Evolutionary conservation across 2,797 vertebrate genomes (phyloP), one percentile per base, ranked within the genome.

Genomic region (Bufotes viridis): DNA sequence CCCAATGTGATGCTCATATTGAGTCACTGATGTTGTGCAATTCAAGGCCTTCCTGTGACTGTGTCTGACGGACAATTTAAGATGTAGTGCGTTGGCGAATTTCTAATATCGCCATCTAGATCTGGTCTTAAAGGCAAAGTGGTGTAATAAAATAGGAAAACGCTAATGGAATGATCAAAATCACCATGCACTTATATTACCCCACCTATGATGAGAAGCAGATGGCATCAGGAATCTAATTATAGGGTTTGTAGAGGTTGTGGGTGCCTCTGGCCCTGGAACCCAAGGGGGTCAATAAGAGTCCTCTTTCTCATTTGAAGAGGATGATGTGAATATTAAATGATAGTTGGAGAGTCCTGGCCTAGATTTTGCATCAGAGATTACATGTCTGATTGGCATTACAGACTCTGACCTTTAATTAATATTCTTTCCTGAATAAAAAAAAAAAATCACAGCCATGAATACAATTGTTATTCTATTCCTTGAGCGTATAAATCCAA

Each of bases 11-110:
- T 24, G 22, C 42, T 78, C 74, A 78, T 53, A n/a, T 24, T 78
- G 74, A 78, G 74, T 78, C 74, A 78, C 51, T 6, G 5, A 78
- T 20, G 24, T 78, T 78, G 74, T 55, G 74, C 49, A 78, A 78
- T 53, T 12, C n/a, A 53, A 24, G n/a, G 74, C 12, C n/a, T 53
- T 78, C 22, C 22, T 53, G n/a, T 51, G 34, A 42, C 2, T 26
- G 13, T 22, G 72, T 20, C 14, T 75, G 42, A 53, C 42, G 11
- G 11, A n/a, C 11, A 14, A 53, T 6, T 53, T 53, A 9, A 1
- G 22, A 55, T 76, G 22, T 53, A 20, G 8, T 18, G 5, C 20
- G 13, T 49, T 75, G 42, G 49, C 11, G 1, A 12, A 55, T 24
- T 22, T 53, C 51, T 51, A 78, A 55, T 14, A 24, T 12, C 51